Conservation (phyloP, 2,113 vertebrate genomes). For the Thryonomys swinderianus region DNA sequence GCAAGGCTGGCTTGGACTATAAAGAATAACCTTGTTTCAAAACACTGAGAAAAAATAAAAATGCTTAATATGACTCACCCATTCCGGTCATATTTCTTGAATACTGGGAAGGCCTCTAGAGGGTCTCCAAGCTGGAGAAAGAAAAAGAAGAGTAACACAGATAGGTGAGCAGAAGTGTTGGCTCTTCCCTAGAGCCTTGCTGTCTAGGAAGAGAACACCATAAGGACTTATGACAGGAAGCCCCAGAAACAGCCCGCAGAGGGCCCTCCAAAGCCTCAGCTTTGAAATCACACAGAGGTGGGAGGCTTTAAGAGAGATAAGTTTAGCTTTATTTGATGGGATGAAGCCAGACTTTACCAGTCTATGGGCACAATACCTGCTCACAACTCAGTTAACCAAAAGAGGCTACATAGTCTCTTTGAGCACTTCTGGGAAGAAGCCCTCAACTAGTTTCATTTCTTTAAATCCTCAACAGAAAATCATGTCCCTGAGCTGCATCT, state of each 20-base stretch:
- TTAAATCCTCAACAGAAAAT: not conserved
- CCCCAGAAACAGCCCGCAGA: not conserved
- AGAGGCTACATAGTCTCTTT: not conserved
- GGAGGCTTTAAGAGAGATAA: not conserved
- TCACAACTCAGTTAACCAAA: not conserved
- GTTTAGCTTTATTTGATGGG: not conserved
- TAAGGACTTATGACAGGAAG: not conserved
- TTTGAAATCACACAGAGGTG: not conserved
- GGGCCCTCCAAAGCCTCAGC: not conserved
- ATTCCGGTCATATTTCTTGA: slow-evolving; percentile 97
- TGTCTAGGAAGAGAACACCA: not conserved
- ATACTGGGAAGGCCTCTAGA: slow-evolving; percentile 94
- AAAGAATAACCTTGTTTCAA: not conserved
- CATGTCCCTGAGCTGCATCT: not conserved
- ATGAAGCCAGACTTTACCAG: not conserved
- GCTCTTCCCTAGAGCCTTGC: not conserved
- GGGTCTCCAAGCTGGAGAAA: slow-evolving; percentile 92
- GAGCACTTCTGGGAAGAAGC: not conserved
- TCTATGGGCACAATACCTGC: not conserved
- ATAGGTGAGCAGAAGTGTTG: rapidly evolving
- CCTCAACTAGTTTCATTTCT: not conserved
- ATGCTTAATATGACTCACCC: slow-evolving; percentile 87
- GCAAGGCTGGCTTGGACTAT: not conserved
- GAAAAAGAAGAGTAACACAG: not conserved
- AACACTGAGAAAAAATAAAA: not conserved